Evolutionary conservation across 2,888 invertebrate genomes (phyloP), one percentile per base, ranked within the genome.

Genomic region (Orthosia cruda): DNA sequence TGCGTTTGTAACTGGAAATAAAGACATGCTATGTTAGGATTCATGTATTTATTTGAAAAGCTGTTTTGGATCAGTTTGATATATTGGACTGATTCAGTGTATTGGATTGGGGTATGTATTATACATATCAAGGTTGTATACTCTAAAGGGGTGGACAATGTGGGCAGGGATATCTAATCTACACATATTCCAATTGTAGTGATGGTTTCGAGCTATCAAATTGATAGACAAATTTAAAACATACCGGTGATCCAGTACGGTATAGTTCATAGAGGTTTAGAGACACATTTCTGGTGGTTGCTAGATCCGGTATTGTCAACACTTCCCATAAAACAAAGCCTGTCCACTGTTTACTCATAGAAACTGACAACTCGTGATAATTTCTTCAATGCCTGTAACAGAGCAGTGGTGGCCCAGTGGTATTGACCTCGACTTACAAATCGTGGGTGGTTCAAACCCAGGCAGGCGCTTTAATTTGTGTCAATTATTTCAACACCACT

Each of bases 1-100:
- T 99, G 89, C 99, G 97, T 95, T 99, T 99, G 95, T 99, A 99
- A 81, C 98, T 98, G 91, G 2, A 80, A 83, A 71, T 45, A 20
- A 58, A 65, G 3, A 11, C 23, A n/a, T 13, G 7, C 32, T 32
- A 11, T 32, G 59, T 74, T 66, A 74, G 20, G n/a, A 32, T 75
- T 32, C 45, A 20, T 23, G 47, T 47, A 47, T 3, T 45, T 3
- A n/a, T 45, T 20, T 15, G 3, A 18, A 11, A 26, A 63, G 4
- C 12, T 69, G n/a, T 18, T 23, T n/a, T 9, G 5, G 18, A 13
- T 32, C 16, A 32, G 40, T 11, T 20, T 9, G 9, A 11, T 52
- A 11, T 20, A 12, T 12, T 20, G 2, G 52, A 54, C 40, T 40
- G 40, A 9, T 11, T 20, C 18, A 50, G 18, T 50, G n/a, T n/a